Evolutionary conservation across 2,888 invertebrate genomes (phyloP).

Genomic region (Phortica magna): DNA sequence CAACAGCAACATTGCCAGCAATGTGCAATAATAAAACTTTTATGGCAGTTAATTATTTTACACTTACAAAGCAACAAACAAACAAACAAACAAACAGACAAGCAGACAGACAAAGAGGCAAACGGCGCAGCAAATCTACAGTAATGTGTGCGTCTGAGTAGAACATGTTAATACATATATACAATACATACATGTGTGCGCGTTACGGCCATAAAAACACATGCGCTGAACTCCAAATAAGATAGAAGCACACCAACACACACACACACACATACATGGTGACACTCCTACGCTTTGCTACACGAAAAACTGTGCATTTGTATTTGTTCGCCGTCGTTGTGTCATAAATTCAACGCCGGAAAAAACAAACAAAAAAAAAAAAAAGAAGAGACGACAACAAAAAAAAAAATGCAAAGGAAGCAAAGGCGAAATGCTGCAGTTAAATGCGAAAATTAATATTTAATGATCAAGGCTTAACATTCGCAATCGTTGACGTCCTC

Average conservation of each 20-base stretch:
- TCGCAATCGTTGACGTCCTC: background rate
- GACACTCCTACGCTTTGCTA: background rate
- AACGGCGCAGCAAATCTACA: background rate
- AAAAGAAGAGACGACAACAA: background rate
- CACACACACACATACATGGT: background rate
- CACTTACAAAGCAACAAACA: slow-evolving; percentile 35
- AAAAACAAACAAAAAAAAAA: background rate
- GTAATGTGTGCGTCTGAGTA: background rate
- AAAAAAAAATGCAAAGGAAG: background rate
- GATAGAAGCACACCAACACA: slow-evolving; percentile 12
- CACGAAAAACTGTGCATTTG: background rate
- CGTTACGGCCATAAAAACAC: background rate
- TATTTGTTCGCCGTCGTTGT: background rate
- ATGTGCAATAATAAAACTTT: slow-evolving; percentile 35
- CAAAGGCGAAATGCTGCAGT: slow-evolving; percentile 22
- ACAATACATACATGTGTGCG: background rate
- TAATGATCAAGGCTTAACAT: slow-evolving; percentile 34
- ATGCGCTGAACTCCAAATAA: background rate
- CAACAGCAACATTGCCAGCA: slow-evolving; percentile 30
- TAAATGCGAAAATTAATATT: slow-evolving; percentile 46
- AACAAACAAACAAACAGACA: background rate
- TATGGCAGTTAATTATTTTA: slow-evolving; percentile 48
- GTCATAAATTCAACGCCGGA: slow-evolving; percentile 14
- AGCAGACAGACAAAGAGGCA: background rate
- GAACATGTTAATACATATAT: no score